phyloP scores from a whole-genome alignment of 2,888 invertebrate species.

The Eumacrocentrus americanus region DNA sequence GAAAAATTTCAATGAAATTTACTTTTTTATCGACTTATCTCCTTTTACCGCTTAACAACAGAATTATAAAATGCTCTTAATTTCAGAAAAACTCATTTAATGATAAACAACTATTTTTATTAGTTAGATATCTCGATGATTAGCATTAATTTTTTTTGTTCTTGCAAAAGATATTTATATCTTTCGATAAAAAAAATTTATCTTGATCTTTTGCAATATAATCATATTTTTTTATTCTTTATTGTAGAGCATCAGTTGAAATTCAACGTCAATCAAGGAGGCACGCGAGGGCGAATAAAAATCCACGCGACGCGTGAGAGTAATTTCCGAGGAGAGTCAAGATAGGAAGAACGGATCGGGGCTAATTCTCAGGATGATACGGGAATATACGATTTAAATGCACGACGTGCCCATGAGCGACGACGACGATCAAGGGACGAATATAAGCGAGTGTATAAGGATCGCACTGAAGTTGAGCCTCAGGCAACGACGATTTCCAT shows the following conservation, averaged over 20 bases:
- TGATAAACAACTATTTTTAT: too few relatives aligned
- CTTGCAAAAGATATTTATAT: neutral
- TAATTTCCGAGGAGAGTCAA: conserved; percentile 33
- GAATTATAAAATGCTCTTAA: too few relatives aligned
- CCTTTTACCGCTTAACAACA: too few relatives aligned
- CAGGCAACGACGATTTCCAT: conserved; percentile 50
- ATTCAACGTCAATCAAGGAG: conserved; percentile 40
- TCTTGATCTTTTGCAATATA: conserved; percentile 2
- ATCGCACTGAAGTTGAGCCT: conserved; percentile 11
- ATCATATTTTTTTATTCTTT: neutral
- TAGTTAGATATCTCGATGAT: too few relatives aligned
- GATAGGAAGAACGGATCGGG: conserved; percentile 24
- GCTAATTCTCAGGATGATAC: conserved; percentile 34
- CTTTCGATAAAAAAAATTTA: neutral
- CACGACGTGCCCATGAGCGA: conserved; percentile 28
- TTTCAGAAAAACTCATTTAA: neutral
- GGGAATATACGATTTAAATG: conserved; percentile 35
- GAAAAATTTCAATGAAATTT: too few relatives aligned
- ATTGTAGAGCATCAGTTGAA: conserved; percentile 2
- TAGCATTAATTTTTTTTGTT: neutral
- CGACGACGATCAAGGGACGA: neutral
- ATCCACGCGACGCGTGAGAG: conserved; percentile 35
- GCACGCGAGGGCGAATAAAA: conserved; percentile 38
- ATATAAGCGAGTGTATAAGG: conserved; percentile 2
- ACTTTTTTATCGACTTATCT: too few relatives aligned